Conservation (phyloP, 2,797 vertebrate genomes). For the Luscinia megarhynchos region DNA sequence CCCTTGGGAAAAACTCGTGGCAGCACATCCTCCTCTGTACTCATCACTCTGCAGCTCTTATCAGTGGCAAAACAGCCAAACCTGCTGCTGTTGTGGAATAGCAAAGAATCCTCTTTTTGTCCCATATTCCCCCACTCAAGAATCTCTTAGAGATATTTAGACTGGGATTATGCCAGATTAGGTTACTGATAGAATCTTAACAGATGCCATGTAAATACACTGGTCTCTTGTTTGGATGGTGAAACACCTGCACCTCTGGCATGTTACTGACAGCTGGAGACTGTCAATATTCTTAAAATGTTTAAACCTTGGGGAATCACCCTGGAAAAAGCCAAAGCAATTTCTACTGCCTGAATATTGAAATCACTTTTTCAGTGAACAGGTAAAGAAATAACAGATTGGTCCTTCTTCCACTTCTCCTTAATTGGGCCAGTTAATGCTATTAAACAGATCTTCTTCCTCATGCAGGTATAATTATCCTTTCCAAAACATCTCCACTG, state of each 20-base stretch:
- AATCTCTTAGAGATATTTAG: background rate
- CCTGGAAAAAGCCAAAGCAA: background rate
- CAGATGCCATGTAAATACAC: fast-evolving
- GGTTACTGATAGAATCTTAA: background rate
- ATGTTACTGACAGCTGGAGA: background rate
- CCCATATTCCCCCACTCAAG: background rate
- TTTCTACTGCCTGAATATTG: background rate
- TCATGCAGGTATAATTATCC: conserved; percentile 61
- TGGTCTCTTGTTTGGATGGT: background rate
- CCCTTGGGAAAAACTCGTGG: background rate
- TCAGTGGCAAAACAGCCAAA: background rate
- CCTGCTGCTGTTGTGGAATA: background rate
- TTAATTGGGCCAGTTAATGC: conserved; percentile 61
- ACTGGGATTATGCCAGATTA: background rate
- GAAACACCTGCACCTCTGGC: background rate
- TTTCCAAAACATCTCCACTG: conserved; percentile 60
- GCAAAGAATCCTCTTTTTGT: background rate
- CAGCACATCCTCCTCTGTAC: background rate
- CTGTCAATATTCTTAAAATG: background rate
- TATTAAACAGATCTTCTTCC: conserved; percentile 57
- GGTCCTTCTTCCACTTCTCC: background rate
- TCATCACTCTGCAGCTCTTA: background rate
- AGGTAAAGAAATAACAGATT: conserved; percentile 40
- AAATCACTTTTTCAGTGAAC: conserved; percentile 33
- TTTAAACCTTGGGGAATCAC: background rate